Evolutionary conservation across 2,113 vertebrate genomes (phyloP).

Genomic region (Cariama cristata): DNA sequence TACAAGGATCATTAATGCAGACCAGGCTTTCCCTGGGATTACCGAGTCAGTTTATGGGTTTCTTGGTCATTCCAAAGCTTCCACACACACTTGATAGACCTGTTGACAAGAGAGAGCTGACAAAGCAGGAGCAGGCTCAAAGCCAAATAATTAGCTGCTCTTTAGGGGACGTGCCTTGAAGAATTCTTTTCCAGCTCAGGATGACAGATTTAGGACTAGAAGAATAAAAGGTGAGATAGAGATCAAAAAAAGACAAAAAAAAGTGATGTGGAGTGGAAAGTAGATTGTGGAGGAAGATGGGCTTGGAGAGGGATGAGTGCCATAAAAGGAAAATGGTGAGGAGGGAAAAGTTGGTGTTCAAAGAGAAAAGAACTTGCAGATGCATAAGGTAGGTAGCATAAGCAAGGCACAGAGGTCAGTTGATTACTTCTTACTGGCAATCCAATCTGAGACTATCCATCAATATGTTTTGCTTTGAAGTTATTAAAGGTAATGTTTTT

Average conservation of each 20-base stretch:
- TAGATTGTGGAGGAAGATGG: background rate
- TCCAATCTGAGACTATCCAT: background rate
- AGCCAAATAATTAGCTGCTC: constrained; percentile 29
- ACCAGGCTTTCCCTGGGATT: constrained; percentile 13
- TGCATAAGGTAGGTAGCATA: background rate
- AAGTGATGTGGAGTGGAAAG: background rate
- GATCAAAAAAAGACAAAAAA: background rate
- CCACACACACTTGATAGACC: background rate
- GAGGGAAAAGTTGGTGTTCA: background rate
- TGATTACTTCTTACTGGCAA: background rate
- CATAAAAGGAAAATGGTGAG: background rate
- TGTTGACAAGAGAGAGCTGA: background rate
- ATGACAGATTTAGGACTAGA: background rate
- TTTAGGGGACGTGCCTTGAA: background rate
- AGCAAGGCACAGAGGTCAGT: background rate
- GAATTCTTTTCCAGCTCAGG: background rate
- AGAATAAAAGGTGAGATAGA: background rate
- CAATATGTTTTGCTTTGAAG: background rate
- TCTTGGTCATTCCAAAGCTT: constrained; percentile 28
- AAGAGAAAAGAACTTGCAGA: background rate
- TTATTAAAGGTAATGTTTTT: background rate
- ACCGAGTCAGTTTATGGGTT: background rate
- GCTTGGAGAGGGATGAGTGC: background rate
- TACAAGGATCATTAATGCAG: background rate
- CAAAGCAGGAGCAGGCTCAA: background rate